These are phyloP conservation scores for Anthonomus grandis DNA, from an alignment of 1,140 invertebrate species.

Conservation along the genomic window DNA sequence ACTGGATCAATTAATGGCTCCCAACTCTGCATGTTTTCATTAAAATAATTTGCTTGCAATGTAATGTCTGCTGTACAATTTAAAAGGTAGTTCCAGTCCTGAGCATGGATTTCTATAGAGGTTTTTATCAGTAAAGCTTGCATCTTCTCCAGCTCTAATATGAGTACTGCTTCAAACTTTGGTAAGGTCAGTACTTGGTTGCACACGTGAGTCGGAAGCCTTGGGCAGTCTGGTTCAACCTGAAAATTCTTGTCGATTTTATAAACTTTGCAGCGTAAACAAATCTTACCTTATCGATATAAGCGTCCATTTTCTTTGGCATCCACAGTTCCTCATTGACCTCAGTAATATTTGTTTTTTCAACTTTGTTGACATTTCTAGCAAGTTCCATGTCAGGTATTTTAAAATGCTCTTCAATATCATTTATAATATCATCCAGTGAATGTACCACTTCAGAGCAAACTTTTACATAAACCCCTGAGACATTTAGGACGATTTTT, in stretches of 20 bases:
- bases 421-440: constrained; percentile 54
- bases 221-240: not conserved
- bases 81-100: constrained; percentile 65
- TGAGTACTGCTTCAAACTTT: constrained; percentile 42
- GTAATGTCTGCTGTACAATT: constrained; percentile 57
- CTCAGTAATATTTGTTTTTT: too few relatives aligned
- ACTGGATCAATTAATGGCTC: constrained; percentile 77
- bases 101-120: constrained; percentile 56
- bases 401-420: constrained; percentile 55
- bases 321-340: constrained; percentile 67
- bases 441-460: constrained; percentile 71
- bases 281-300: constrained; percentile 18
- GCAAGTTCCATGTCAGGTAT: constrained; percentile 51
- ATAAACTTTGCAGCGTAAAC: too few relatives aligned
- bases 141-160: constrained; percentile 44
- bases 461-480: constrained; percentile 67
- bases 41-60: constrained; percentile 71
- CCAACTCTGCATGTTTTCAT: constrained; percentile 69
- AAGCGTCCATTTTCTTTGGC: constrained; percentile 55
- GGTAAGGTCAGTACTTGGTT: constrained; percentile 34
- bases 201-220: constrained; percentile 5
- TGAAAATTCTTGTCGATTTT: not conserved
- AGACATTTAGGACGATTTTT: constrained; percentile 58
- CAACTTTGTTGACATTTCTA: constrained; percentile 38
- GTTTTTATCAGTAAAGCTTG: constrained; percentile 50